Percentiles rank a stretch among this genome's conserved stretches.
Evolutionary conservation across 2,797 vertebrate species (phyloP).

Genomic region (Chelon labrosus): DNA sequence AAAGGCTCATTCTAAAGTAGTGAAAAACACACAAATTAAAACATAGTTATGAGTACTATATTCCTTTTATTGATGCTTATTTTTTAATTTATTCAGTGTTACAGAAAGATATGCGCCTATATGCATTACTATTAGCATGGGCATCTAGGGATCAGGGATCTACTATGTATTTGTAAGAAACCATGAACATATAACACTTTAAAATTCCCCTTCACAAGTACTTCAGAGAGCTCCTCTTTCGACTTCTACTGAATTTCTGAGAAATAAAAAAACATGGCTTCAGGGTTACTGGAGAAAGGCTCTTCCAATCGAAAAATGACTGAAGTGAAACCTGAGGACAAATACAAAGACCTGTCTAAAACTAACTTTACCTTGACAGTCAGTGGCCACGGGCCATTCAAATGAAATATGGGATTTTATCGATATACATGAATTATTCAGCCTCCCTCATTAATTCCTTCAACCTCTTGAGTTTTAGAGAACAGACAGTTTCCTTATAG

Average conservation of each 20-base stretch:
- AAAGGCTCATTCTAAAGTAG: too few species aligned
- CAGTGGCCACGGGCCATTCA: conserved; percentile 40
- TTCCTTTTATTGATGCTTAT: too few species aligned
- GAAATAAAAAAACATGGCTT: neutral
- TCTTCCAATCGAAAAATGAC: conserved; percentile 30
- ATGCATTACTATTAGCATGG: neutral
- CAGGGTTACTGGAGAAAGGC: neutral
- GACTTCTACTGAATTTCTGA: neutral
- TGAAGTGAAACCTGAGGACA: conserved; percentile 31
- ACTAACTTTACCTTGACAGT: conserved; percentile 41
- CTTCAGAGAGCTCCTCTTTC: conserved; percentile 11
- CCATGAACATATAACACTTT: neutral
- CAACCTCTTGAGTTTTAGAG: conserved; percentile 35
- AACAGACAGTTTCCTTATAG: conserved; percentile 42
- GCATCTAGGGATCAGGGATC: neutral
- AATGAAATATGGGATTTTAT: conserved; percentile 62
- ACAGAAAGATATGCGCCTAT: neutral
- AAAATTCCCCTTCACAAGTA: neutral
- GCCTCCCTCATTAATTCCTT: conserved; percentile 58
- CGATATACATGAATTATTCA: conserved; percentile 75
- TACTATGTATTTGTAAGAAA: neutral
- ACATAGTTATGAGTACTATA: too few species aligned
- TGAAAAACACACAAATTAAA: too few species aligned
- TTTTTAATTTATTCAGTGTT: too few species aligned
- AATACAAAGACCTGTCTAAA: conserved; percentile 53